phyloP scores from a whole-genome alignment of 2,888 invertebrate species.

The Eurytoma californica region DNA sequence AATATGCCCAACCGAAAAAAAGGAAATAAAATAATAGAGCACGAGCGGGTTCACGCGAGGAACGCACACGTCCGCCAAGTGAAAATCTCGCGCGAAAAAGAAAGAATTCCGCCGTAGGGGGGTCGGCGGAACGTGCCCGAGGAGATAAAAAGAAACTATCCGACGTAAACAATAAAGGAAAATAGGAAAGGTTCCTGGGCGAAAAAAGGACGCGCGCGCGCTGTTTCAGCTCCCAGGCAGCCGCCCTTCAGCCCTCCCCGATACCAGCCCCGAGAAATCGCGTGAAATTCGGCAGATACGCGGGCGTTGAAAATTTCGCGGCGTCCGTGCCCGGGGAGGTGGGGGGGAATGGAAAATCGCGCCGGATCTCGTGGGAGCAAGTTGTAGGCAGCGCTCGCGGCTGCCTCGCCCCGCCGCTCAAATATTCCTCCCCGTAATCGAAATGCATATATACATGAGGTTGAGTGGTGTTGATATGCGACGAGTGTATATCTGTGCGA shows the following conservation, averaged over 20 bases:
- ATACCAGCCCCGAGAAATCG: constrained; percentile 21
- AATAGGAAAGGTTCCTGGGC: constrained; percentile 27
- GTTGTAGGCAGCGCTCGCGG: not conserved
- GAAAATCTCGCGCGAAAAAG: constrained; percentile 6
- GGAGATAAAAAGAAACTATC: constrained; percentile 37
- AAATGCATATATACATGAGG: constrained; percentile 69
- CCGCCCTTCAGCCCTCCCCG: not conserved
- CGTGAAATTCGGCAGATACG: constrained; percentile 27
- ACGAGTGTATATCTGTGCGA: constrained; percentile 34
- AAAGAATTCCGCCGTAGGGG: not conserved
- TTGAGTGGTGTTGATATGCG: constrained; percentile 62
- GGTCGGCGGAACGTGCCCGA: constrained; percentile 4
- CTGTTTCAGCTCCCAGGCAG: not conserved
- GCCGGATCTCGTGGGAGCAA: constrained; percentile 35
- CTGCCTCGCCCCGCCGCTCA: constrained; percentile 44
- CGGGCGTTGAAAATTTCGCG: constrained; percentile 29
- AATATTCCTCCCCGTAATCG: constrained; percentile 64
- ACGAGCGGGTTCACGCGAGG: no score
- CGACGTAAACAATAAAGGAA: constrained; percentile 48
- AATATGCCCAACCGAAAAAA: no score
- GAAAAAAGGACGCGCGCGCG: not conserved
- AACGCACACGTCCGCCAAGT: not conserved
- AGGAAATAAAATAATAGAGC: no score
- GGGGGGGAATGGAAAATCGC: constrained; percentile 50
- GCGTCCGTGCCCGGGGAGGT: not conserved